Evolutionary conservation across 1,140 invertebrate species (phyloP).

Genomic region (Pollicipes pollicipes): DNA sequence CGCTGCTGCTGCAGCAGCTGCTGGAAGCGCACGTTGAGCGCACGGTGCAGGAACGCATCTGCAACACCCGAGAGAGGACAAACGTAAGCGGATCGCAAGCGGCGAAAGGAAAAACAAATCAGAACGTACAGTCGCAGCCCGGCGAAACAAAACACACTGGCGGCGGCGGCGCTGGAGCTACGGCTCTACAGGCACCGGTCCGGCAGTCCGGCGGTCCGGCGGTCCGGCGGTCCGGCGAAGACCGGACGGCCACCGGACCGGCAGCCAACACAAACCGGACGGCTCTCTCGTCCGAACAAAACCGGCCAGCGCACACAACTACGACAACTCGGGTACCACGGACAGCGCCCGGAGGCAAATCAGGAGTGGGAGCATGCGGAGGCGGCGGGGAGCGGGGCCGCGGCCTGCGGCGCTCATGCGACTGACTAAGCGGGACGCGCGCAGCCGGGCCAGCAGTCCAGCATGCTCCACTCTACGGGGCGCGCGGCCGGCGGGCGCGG

Average conservation of each 20-base stretch:
- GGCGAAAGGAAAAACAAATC: background rate
- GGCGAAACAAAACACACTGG: no score
- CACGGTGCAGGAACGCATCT: conserved; percentile 3
- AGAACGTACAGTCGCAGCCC: background rate
- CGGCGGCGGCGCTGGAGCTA: background rate
- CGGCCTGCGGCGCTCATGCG: background rate
- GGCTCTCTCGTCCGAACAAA: no score
- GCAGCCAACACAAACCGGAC: background rate
- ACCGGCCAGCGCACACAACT: no score
- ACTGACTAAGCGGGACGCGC: no score
- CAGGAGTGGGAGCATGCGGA: background rate
- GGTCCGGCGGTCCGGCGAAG: no score
- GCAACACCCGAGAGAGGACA: background rate
- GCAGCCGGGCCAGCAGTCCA: no score
- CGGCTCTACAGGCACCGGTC: background rate
- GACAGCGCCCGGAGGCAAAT: no score
- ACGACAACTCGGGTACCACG: no score
- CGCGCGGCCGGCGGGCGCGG: no score
- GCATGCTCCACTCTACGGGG: background rate
- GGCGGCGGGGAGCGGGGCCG: no score
- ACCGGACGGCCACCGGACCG: no score
- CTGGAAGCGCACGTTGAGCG: conserved; percentile 3
- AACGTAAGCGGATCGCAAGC: conserved; percentile 3
- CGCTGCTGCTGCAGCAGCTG: conserved; percentile 4
- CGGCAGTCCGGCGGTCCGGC: no score